Evolutionary conservation across 2,797 vertebrate genomes (phyloP), one percentile per base, ranked within the genome.

Genomic region (Acanthornis magna): DNA sequence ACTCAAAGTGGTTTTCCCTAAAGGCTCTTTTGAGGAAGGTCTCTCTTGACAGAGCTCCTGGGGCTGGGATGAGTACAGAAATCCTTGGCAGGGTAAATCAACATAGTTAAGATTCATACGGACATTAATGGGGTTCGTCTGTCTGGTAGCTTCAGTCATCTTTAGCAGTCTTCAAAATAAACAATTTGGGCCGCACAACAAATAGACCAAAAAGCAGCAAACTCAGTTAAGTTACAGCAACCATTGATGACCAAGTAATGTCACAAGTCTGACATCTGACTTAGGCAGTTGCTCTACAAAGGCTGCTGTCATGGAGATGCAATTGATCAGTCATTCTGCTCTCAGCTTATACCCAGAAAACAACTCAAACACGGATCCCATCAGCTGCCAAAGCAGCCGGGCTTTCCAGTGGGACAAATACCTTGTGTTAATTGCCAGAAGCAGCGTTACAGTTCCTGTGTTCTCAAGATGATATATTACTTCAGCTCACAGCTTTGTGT

Each of bases 91-190:
- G 29, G 1, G 3, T 38, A 70, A 29, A 32, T 30, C 26, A 48
- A 11, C 13, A 12, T 16, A 58, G 25, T 78, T 54, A 65, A 68
- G 29, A 58, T 77, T 77, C 43, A 10, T 19, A 40, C 32, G 34
- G 45, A 58, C 12, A 30, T n/a, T 55, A 75, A 38, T 8, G 14
- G 42, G 47, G 5, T 66, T 82, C 11, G 36, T 65, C 50, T 71
- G 20, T 18, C 53, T 85, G 34, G 17, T 16, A 74, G 15, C 16
- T 79, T 55, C 68, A 62, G 55, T 40, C 61, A 43, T 40, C 42
- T 88, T 74, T 53, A 94, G 11, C 17, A 53, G 40, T 11, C 57
- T 79, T 70, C 60, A 83, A 76, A 89, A 67, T 19, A 67, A 83
- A 54, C 27, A 19, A 54, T 60, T 53, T 55, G 38, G 34, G n/a